Base-by-base conservation (phyloP, 2,113 vertebrate species). In the Campylomormyrus numenius region DNA sequence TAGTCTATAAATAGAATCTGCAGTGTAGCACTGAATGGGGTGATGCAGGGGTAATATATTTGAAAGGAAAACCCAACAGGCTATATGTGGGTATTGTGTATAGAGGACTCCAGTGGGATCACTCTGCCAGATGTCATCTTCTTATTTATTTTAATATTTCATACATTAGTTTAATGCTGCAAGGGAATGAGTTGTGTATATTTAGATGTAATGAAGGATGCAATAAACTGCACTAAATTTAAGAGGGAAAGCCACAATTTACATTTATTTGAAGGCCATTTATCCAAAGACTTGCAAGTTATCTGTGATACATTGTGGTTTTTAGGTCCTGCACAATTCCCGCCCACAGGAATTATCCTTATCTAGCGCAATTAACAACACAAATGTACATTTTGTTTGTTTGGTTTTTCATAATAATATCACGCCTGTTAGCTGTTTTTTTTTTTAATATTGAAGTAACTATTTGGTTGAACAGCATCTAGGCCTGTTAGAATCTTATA, bases 1-100 rank as follows among this genome's bases (percentile, higher is more conserved):
- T 90, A 88, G 74, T 90, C 90, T 90, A 90, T 90, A 90, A 90
- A 90, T 90, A 90, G 90, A 84, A 74, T 58, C 50, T 90, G 74
- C 87, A 85, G 87, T 88, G 21, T 84, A 49, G 70, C 70, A 48
- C 74, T 88, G 53, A 88, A 80, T 35, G 31, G 24, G 53, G 70
- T 62, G n/a, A 19, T 88, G 90, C 50, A 49, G 74, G 35, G 70
- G 70, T 88, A 84, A 88, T 90, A 48, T 56, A 84, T 88, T 88
- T 62, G 45, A 45, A 88, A 39, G 90, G 86, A 88, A 90, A 52
- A 88, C 85, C 89, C 89, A 45, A 66, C 56, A 77, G 27, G 62
- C 89, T 11, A 80, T 45, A 66, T 80, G 62, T 77, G 62, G 19
- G 58, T 53, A 52, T 86, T 50, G 74, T 48, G 7, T 21, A 50